Evolutionary conservation across 2,888 invertebrate species (phyloP).

Genomic region (Carterocephalus palaemon): DNA sequence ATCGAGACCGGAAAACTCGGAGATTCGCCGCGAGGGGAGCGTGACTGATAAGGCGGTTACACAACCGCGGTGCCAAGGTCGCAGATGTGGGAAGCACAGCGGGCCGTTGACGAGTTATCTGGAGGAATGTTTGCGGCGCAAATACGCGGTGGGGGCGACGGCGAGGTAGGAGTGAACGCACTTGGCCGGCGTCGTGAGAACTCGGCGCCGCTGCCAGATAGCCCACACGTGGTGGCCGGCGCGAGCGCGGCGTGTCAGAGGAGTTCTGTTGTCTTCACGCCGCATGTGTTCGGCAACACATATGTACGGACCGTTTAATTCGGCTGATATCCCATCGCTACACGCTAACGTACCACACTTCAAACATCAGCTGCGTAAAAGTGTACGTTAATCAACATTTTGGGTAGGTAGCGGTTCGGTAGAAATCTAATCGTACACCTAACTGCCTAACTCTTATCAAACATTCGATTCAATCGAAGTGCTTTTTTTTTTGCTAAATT

Average conservation of each 20-base stretch:
- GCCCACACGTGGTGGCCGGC: constrained; percentile 59
- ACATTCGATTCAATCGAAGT: constrained; percentile 25
- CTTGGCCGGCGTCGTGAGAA: constrained; percentile 66
- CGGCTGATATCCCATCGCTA: too few relatives aligned
- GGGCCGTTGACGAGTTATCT: constrained; percentile 70
- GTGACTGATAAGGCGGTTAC: constrained; percentile 74
- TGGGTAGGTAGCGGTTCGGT: constrained; percentile 16
- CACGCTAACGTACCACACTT: too few relatives aligned
- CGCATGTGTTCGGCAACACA: constrained; percentile 31
- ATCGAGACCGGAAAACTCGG: constrained; percentile 71
- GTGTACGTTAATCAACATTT: constrained; percentile 35
- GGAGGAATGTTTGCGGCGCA: constrained; percentile 63
- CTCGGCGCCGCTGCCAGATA: constrained; percentile 51
- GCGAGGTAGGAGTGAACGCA: constrained; percentile 65
- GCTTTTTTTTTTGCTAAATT: constrained; percentile 36
- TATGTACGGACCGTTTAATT: too few relatives aligned
- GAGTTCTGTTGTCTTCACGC: constrained; percentile 32
- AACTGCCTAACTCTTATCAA: too few relatives aligned
- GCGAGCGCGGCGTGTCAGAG: constrained; percentile 46
- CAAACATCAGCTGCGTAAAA: too few relatives aligned
- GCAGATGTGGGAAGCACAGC: constrained; percentile 77
- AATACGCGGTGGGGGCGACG: constrained; percentile 46
- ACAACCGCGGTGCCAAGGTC: constrained; percentile 73
- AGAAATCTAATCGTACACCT: constrained; percentile 27
- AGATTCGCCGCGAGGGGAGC: constrained; percentile 63